Evolutionary conservation across 2,113 vertebrate species (phyloP), one percentile per base, ranked within the genome.

Genomic region (Alligator sinensis): DNA sequence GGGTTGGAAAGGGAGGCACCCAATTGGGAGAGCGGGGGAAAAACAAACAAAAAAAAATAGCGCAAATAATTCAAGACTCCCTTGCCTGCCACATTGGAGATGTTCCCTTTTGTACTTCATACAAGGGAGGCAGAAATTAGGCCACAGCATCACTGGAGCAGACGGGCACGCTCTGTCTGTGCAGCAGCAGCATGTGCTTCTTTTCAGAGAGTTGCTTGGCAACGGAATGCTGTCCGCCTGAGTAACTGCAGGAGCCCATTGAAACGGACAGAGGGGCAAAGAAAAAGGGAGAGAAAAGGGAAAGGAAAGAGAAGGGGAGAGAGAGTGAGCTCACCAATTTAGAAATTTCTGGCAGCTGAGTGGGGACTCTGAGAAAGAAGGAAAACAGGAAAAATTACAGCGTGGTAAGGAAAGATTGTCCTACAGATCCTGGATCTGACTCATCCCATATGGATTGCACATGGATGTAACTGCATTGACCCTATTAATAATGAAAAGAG

Each of bases 161-260:
- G 96, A 95, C 93, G 68, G 96, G 91, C 96, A 96, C 61, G 95
- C 97, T 95, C 94, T 96, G 96, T 96, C 96, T 92, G 74, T 64
- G 94, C 87, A 57, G 96, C 96, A 83, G 97, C 96, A 85, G 88
- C 92, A 88, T 80, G 96, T 82, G 96, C 95, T 88, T 64, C 94
- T 84, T 92, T 91, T 92, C 90, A 62, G 93, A 27, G 88, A 78
- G 97, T 98, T 97, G 97, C 98, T n/a, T 13, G 94, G 98, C 95
- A 98, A 98, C 98, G 57, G 74, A 96, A 98, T 97, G 97, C 97
- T 95, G 95, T 94, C 95, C 75, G 96, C 95, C 95, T 57, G 84
- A 94, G 93, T 38, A 96, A 66, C 96, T 61, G 94, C 87, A 77
- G 94, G 95, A 97, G 83, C 96, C 94, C 96, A 96, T 97, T 94